These are phyloP conservation scores for Coccyzus lansbergi DNA, from an alignment of 2,797 vertebrate genomes.

Conservation along the genomic window DNA sequence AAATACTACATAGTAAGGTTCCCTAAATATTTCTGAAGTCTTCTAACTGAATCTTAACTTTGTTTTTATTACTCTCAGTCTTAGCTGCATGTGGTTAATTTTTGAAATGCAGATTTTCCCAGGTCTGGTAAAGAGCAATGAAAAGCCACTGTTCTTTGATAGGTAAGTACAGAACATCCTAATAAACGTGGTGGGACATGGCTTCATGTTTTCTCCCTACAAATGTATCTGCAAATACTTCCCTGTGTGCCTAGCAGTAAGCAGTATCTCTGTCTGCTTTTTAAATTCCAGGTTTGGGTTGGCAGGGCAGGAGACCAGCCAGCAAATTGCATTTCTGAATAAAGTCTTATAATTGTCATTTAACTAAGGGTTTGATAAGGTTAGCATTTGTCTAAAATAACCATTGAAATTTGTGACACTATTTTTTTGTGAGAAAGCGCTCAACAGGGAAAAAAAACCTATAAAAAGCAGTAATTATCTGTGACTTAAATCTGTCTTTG, in stretches of 20 bases:
- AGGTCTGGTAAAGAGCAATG: not conserved
- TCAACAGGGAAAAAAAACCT: fast-evolving
- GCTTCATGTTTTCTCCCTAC: not conserved
- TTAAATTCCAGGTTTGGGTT: not conserved
- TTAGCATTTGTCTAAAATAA: not conserved
- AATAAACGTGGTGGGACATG: not conserved
- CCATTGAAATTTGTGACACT: not conserved
- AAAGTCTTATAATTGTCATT: not conserved
- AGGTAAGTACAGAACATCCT: not conserved
- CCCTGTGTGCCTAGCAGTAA: not conserved
- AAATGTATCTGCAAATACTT: not conserved
- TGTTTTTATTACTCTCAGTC: not conserved
- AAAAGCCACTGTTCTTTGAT: not conserved
- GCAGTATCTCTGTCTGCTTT: not conserved
- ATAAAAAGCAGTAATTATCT: not conserved
- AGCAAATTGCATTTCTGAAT: not conserved
- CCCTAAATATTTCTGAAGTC: not conserved
- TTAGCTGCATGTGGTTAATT: not conserved
- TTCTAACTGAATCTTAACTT: not conserved
- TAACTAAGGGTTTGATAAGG: not conserved
- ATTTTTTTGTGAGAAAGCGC: not conserved
- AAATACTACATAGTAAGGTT: not conserved
- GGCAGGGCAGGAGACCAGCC: not conserved
- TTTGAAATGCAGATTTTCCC: not conserved
- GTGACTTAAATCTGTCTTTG: not conserved